These are phyloP conservation scores for Strigamia maritima DNA, from an alignment of 2,888 invertebrate species.

Conservation along the genomic window DNA sequence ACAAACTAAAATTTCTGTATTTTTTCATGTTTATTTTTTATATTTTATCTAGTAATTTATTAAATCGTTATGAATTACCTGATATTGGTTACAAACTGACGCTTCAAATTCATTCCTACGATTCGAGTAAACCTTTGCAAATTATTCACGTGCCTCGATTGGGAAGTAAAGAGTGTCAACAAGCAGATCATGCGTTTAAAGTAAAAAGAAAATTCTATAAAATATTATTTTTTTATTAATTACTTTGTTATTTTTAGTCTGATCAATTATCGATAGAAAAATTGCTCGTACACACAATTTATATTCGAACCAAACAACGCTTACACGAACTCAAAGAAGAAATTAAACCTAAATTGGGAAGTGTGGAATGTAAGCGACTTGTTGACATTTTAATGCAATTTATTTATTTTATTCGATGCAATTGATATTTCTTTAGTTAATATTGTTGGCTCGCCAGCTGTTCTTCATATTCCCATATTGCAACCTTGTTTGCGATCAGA, in stretches of 20 bases:
- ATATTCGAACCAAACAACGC: slow-evolving; percentile 81
- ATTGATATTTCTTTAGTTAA: slow-evolving; percentile 60
- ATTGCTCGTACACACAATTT: slow-evolving; percentile 88
- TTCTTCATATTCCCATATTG: slow-evolving; percentile 83
- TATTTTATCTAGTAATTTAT: slow-evolving; percentile 1
- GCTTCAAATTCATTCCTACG: slow-evolving; percentile 79
- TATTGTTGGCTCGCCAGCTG: slow-evolving; percentile 86
- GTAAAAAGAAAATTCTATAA: slow-evolving; percentile 43
- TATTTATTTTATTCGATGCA: not conserved
- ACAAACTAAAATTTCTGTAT: slow-evolving; percentile 38
- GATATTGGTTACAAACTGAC: slow-evolving; percentile 84
- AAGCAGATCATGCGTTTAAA: slow-evolving; percentile 55
- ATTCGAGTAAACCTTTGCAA: slow-evolving; percentile 69
- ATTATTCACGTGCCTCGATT: slow-evolving; percentile 57
- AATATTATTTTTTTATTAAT: not conserved
- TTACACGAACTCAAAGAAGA: slow-evolving; percentile 77
- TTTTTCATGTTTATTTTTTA: not conserved
- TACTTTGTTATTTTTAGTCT: slow-evolving; percentile 58
- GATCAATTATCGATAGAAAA: slow-evolving; percentile 94
- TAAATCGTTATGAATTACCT: not conserved
- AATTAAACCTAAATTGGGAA: slow-evolving; percentile 63
- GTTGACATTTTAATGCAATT: no score
- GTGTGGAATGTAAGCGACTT: slow-evolving; percentile 64
- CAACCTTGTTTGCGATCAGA: slow-evolving; percentile 88
- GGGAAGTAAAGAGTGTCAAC: slow-evolving; percentile 51